Base-by-base conservation (phyloP, 2,113 vertebrate genomes). In the Xenopus laevis region DNA sequence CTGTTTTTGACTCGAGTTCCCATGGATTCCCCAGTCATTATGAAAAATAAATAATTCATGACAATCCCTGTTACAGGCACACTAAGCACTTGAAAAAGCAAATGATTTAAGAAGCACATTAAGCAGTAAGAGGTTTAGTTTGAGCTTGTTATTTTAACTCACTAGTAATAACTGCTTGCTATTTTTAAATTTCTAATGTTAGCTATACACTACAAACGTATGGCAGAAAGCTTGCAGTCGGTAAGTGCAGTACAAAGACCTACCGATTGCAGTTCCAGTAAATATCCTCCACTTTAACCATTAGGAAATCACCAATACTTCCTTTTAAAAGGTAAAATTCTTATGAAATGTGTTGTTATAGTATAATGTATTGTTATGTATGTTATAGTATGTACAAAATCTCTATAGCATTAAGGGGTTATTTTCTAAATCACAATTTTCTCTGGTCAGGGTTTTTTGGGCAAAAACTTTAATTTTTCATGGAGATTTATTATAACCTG, bases 101-200 rank as follows among this genome's bases (percentile, higher is more conserved):
- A 55, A 55, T 55, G 53, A 55, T 55, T 55, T 55, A 55, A 55
- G 53, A n/a, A n/a, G 53, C 53, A 55, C 53, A 55, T 55, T 55
- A 55, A 55, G 17, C 53, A 55, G 53, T 55, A 55, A 55, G 53
- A 55, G 53, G 17, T 55, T 55, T 55, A 55, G 15, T n/a, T 13
- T 16, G 53, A 55, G 53, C 53, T 55, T 55, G 53, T 55, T 55
- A 55, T 55, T 55, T 55, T 55, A 55, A 55, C 53, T 2, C 9
- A 16, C 17, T 55, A 55, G 16, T 55, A 55, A 55, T 55, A 13
- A 55, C 15, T 18, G 53, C 53, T 55, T 9, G 17, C 53, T 55
- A 55, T 55, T 55, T 55, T 55, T 55, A 55, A 55, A 7, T 55
- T 15, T n/a, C 17, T 55, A n/a, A 55, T n/a, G 53, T 55, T 16